Evolutionary conservation across 2,888 invertebrate species (phyloP).

Genomic region (Globia sparganii): DNA sequence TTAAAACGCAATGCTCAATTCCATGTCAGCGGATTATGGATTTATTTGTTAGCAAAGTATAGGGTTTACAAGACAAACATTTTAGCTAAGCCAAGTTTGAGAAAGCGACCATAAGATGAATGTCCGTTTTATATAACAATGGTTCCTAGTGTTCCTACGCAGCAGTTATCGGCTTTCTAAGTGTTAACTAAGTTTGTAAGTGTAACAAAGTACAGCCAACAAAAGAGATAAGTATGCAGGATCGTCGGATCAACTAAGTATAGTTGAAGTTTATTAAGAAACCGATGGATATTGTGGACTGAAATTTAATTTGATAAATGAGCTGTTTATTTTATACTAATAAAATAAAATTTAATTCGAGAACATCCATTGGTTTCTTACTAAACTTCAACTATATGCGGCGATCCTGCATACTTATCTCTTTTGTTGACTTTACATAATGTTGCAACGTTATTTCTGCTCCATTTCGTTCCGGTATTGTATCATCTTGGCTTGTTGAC

Average conservation of each 20-base stretch:
- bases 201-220: conserved; percentile 18
- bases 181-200: conserved; percentile 43
- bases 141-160: conserved; percentile 35
- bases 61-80: neutral
- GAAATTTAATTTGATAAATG: no score
- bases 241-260: no score
- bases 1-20: neutral
- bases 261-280: no score
- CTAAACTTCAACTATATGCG: no score
- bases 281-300: no score
- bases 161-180: conserved; percentile 45
- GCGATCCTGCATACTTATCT: no score
- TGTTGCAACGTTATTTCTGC: conserved; percentile 33
- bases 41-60: neutral
- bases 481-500: neutral
- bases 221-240: no score
- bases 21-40: no score
- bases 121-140: conserved; percentile 40
- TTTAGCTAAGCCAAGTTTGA: neutral
- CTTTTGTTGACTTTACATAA: no score
- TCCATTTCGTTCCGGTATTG: conserved; percentile 41
- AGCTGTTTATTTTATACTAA: no score
- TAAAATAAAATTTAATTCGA: no score
- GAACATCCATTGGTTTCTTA: no score
- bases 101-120: conserved; percentile 18